Evolutionary conservation across 2,797 vertebrate genomes (phyloP).

Genomic region (Eremophila alpestris): DNA sequence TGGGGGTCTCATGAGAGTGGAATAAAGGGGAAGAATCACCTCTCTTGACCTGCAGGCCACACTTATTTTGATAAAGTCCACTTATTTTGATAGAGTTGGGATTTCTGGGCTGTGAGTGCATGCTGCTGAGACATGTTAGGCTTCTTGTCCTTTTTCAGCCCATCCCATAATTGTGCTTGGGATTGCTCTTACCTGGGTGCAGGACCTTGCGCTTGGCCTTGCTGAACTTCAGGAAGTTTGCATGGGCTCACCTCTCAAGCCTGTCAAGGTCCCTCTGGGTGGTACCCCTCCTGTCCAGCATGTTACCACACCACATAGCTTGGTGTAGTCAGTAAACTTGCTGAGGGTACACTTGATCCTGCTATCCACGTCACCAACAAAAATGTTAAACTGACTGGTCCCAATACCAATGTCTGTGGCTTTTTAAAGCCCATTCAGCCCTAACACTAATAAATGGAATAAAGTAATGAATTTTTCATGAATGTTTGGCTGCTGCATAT

Average conservation of each 20-base stretch:
- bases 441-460: background rate
- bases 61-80: too few relatives aligned
- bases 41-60: too few relatives aligned
- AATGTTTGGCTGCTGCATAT: background rate
- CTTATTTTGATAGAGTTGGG: background rate
- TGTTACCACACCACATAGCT: background rate
- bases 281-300: background rate
- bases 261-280: background rate
- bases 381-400: background rate
- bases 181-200: background rate
- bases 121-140: background rate
- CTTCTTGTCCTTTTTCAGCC: background rate
- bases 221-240: background rate
- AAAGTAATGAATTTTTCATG: background rate
- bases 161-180: background rate
- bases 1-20: too few relatives aligned
- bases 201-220: background rate
- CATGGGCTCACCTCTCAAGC: background rate
- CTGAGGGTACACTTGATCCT: background rate
- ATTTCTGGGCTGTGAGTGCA: background rate
- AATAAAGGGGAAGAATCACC: too few relatives aligned
- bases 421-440: background rate
- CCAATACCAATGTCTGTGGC: accelerated
- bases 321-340: background rate
- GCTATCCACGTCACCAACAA: background rate